phyloP scores from a whole-genome alignment of 2,113 vertebrate genomes.

The Otus sunia region DNA sequence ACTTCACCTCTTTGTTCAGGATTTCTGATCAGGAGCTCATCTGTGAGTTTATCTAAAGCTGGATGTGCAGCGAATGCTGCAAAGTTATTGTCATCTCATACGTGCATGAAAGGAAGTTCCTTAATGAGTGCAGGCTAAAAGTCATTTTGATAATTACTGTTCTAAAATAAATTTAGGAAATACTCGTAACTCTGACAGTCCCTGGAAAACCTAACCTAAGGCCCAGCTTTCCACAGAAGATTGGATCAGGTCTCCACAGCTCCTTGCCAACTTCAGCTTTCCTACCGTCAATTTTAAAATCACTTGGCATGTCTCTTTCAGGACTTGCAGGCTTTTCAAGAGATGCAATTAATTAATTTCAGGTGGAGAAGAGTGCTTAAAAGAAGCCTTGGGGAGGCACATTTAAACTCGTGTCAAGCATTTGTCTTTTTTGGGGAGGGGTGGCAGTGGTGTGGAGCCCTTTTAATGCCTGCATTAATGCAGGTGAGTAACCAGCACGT shows the following conservation, averaged over 20 bases:
- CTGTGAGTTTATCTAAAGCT: background rate
- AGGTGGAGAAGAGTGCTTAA: background rate
- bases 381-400: background rate
- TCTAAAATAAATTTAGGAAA: background rate
- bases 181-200: background rate
- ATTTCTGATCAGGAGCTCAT: background rate
- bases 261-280: background rate
- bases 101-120: background rate
- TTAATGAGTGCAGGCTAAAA: background rate
- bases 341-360: background rate
- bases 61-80: background rate
- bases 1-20: background rate
- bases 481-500: background rate
- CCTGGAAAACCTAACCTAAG: background rate
- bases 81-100: accelerated
- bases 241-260: background rate
- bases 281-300: background rate
- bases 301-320: background rate
- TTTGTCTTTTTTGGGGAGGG: background rate
- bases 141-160: background rate
- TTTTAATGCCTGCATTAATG: background rate
- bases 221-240: background rate
- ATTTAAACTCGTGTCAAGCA: background rate
- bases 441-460: background rate
- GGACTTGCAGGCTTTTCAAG: background rate